Base-by-base conservation (phyloP, 2,797 vertebrate genomes). In the Gallinago solitaria region DNA sequence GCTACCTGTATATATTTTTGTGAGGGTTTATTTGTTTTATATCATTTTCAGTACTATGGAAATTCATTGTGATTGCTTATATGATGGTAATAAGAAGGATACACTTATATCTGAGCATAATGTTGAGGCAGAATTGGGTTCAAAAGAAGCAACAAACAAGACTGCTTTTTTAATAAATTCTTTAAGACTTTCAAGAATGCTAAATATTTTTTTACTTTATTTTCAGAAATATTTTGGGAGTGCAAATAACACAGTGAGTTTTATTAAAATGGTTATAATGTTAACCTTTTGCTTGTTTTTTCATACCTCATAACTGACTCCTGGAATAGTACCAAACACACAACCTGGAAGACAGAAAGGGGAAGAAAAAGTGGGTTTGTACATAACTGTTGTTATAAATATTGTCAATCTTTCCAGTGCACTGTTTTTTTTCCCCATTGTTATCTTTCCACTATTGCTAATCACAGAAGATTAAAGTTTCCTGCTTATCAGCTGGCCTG, bases 131-230 rank as follows among this genome's bases (percentile, higher is more conserved):
- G 60, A 73, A 79, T 16, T 71, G 19, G 50, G 56, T 92, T 90
- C 14, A 28, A 69, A 93, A 89, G 28, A 95, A 88, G 28, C 17
- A 67, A 93, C 77, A 82, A 88, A 65, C 21, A 43, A 50, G n/a
- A 90, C 54, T 83, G 77, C 24, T 83, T 93, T 95, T 97, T 78
- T 64, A 88, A 91, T 84, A 86, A 83, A 33, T 12, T 88, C 53
- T 45, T 51, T 76, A 65, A 69, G 67, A 54, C 61, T 94, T 90
- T 70, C 65, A 93, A 79, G 77, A 91, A 86, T 59, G 61, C n/a
- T 43, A 91, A 94, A 48, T 81, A 69, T 89, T 95, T 88, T 96
- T 96, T 95, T 92, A 93, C 70, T 81, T 95, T 60, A 43, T 91
- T 90, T 93, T 95, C 85, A 63, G 15, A 89, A 89, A 61, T 84